Evolutionary conservation across 2,113 vertebrate genomes (phyloP), one percentile per base, ranked within the genome.

Genomic region (Mohoua ochrocephala): DNA sequence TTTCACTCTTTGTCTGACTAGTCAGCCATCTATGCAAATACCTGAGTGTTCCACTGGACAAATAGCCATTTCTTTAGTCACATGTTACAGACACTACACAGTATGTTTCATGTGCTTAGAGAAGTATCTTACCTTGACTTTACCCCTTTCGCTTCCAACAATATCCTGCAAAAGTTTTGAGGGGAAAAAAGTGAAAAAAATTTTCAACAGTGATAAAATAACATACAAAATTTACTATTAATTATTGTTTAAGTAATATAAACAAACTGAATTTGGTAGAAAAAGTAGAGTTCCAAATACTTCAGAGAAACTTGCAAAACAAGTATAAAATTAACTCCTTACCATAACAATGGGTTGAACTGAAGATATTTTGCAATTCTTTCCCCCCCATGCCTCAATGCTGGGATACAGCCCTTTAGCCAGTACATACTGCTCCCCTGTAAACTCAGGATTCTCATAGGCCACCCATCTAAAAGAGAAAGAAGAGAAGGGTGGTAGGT

Each of bases 371-470:
- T 97, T 99, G 96, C 60, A 98, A 71, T 97, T 98, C 71, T 94
- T 97, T 31, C 98, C 98, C 44, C 99, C 99, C 99, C 99, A 99
- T 91, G 99, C 98, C 80, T 99, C 98, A 8, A 97, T 98, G 87
- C 75, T 97, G 56, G 98, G 94, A 37, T 99, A 99, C 12, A 99
- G 95, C 89, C 99, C 99, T 97, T 99, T 99, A 95, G 99, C 98
- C 93, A 99, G 96, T 59, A 99, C 70, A 21, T 99, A 99, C 63
- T 99, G 97, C 85, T 99, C 99, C 39, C 99, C 99, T 1, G 98
- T 99, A 96, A 99, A 99, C 22, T 98, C 98, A 5, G 99, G 97
- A 45, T 99, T 98, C 96, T 99, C 99, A 91, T 99, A 99, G 24
- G 98, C 98, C 90, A 99, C 98, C 99, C 99, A 99, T 28, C 99